Evolutionary conservation across 1,140 invertebrate genomes (phyloP), one percentile per base, ranked within the genome.

Genomic region (Kradibia gibbosae): DNA sequence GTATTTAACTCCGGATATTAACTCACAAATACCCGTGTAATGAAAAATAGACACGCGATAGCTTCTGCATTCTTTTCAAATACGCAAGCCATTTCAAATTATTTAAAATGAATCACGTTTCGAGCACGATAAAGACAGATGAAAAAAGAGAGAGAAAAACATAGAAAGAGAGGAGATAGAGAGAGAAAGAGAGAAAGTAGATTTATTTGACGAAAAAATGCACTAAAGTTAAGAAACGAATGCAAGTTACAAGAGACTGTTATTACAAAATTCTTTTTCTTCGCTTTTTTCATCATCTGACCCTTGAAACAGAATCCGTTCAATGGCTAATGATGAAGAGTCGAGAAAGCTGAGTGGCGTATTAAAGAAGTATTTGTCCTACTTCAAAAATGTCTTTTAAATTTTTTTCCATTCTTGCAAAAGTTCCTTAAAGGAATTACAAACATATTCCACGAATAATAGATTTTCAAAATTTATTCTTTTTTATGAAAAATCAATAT

Each of bases 181-280:
- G 28, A 77, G n/a, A 31, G 25, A 50, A 34, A 22, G 45, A 62
- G 57, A 62, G 55, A 75, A 20, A 31, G 53, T 60, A 50, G 34
- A 60, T 17, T 25, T 22, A 45, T 3, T 55, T 22, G 0, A 55
- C 5, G 36, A 7, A 72, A 28, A 3, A n/a, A 22, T 67, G 36
- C 0, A 67, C 17, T 39, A 62, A 70, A 78, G 62, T 70, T 53
- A 78, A 70, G 62, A 67, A 76, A 70, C 42, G 70, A 45, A 78
- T 78, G 22, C 20, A 42, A 65, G 39, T 57, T 53, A 75, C 22
- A 15, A 53, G 28, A 13, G 3, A 28, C 73, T 39, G 48, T 72
- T 79, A 79, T 79, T 79, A 72, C 71, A 79, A 79, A 72, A 72
- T 72, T 79, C 67, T 79, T 71, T 71, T 48, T 22, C 20, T 28